These are phyloP conservation scores for Drosophila glabriapex DNA, from an alignment of 2,888 invertebrate species.

Conservation along the genomic window DNA sequence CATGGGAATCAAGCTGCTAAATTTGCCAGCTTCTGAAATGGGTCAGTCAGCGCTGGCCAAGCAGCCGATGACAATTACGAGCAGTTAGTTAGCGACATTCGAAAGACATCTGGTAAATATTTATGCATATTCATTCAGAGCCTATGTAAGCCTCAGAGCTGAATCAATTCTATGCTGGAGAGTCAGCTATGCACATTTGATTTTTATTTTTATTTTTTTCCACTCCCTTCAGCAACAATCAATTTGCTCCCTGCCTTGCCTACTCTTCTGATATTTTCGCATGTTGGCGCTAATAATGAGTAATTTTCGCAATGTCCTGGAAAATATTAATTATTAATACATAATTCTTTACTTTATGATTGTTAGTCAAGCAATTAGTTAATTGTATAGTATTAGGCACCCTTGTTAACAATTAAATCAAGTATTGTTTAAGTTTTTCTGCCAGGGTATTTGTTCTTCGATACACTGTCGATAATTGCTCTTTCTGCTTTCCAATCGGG, in stretches of 20 bases:
- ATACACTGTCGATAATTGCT: background rate
- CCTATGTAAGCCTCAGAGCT: background rate
- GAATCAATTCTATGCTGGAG: background rate
- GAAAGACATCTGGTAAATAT: slow-evolving; percentile 43
- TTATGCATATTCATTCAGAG: slow-evolving; percentile 40
- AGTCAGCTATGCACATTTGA: background rate
- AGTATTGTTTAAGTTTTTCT: background rate
- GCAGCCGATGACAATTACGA: slow-evolving; percentile 28
- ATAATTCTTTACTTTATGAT: background rate
- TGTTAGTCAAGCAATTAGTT: background rate
- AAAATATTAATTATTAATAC: background rate
- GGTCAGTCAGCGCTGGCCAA: slow-evolving; percentile 51
- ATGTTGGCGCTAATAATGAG: background rate
- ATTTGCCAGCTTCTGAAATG: slow-evolving; percentile 37
- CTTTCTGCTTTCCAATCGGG: background rate
- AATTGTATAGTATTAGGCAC: background rate
- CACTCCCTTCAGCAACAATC: slow-evolving; percentile 28
- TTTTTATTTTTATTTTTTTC: background rate
- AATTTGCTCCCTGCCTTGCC: slow-evolving; percentile 15
- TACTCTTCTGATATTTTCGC: background rate
- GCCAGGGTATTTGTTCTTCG: slow-evolving; percentile 18
- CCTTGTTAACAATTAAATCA: background rate
- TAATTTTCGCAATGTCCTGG: background rate
- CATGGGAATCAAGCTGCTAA: slow-evolving; percentile 37
- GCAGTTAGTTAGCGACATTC: slow-evolving; percentile 37